These are phyloP conservation scores for Hydroisotoma schaefferi DNA, from an alignment of 2,888 invertebrate genomes.

Conservation along the genomic window DNA sequence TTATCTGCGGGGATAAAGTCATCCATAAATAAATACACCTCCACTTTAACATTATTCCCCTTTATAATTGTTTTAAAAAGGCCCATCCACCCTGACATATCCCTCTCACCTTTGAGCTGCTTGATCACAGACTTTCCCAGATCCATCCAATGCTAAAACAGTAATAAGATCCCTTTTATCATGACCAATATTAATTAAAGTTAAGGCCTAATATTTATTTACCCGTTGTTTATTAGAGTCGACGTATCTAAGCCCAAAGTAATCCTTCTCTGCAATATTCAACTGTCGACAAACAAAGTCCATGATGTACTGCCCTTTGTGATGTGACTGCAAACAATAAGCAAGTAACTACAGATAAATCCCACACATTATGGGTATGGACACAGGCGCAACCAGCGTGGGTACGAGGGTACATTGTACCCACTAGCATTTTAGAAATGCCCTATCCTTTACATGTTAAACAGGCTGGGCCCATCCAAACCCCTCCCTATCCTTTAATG, in stretches of 20 bases:
- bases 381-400: no score
- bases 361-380: no score
- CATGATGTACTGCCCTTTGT: constrained; percentile 83
- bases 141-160: constrained; percentile 86
- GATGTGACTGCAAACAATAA: constrained; percentile 82
- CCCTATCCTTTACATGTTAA: no score
- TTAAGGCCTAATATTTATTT: constrained; percentile 51
- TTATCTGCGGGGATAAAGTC: constrained; percentile 67
- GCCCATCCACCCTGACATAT: not conserved
- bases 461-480: no score
- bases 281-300: constrained; percentile 87
- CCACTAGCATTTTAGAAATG: no score
- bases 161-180: not conserved
- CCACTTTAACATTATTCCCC: not conserved
- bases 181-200: not conserved
- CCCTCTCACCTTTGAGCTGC: constrained; percentile 76
- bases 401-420: no score
- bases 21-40: not conserved
- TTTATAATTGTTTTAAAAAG: no score
- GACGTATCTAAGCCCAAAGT: constrained; percentile 89
- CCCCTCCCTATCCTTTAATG: no score
- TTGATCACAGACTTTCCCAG: constrained; percentile 82
- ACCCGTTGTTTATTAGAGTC: constrained; percentile 85
- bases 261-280: constrained; percentile 87
- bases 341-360: no score